Evolutionary conservation across 2,888 invertebrate species (phyloP), one percentile per base, ranked within the genome.

Genomic region (Neoitamus cyanurus): DNA sequence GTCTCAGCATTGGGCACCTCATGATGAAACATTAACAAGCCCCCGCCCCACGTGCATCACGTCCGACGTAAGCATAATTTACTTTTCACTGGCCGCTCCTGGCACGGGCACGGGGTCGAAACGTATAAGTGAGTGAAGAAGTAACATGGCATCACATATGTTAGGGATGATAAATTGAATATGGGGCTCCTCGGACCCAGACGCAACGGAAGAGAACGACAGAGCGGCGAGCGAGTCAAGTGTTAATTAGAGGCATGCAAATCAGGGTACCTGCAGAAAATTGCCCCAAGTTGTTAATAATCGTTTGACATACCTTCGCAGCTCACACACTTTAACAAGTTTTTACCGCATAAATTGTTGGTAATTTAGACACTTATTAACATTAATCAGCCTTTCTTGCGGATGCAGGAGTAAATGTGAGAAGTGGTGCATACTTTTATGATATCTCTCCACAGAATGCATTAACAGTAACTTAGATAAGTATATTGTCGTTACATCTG

Each of bases 151-250:
- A 37, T 9, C 25, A 77, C 28, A 37, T 25, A 30, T 77, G 28
- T 77, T 42, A 77, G 46, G 77, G 42, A 42, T 77, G 28, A 77
- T 77, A 42, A 77, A 77, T 28, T 46, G 77, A 46, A 77, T 77
- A 46, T 42, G 20, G 28, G 9, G 46, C 20, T 30, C 20, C 20
- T 0, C 13, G 25, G 25, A 28, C 2, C 5, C 42, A 46, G 9
- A 4, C 4, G 1, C 13, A 11, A 13, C 46, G 0, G 46, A 42
- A 30, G 11, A 20, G 3, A 7, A 11, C 2, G 28, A 77, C n/a
- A 28, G 42, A 20, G 9, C 31, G 13, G 25, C 13, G 6, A n/a
- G 28, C 5, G 28, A 77, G 25, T 7, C 25, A 75, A 73, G 77
- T 77, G 46, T 42, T 77, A 77, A 77, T 77, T 77, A 77, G 11